A percentile compares a stretch with the other conserved stretches of the same genome.
These are phyloP conservation scores for Cettia cetti DNA, from an alignment of 2,113 vertebrate species.

Conservation along the genomic window DNA sequence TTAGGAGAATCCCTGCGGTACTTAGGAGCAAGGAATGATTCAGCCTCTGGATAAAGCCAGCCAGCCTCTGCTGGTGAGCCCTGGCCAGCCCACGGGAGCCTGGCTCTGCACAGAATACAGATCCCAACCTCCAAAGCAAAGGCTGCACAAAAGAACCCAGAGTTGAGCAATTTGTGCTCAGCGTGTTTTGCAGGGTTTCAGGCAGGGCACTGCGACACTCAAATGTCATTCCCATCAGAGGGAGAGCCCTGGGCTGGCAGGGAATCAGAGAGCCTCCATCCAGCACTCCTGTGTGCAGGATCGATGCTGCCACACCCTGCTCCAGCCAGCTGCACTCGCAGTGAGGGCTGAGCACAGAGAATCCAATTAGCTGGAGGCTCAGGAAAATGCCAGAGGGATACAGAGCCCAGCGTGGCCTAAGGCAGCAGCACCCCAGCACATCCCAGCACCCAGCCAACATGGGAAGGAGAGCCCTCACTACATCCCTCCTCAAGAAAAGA, in stretches of 20 bases:
- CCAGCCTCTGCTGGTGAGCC: not conserved
- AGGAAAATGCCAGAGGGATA: not conserved
- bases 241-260: not conserved
- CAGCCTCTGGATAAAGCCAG: not conserved
- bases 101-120: rapidly evolving
- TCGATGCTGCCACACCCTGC: not conserved
- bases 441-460: not conserved
- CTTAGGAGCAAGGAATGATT: not conserved
- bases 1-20: not conserved
- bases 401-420: not conserved
- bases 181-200: not conserved
- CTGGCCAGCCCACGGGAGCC: not conserved
- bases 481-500: not conserved
- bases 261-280: not conserved
- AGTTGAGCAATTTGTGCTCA: not conserved
- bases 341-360: not conserved
- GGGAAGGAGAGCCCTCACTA: not conserved
- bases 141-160: not conserved
- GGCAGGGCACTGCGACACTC: not conserved
- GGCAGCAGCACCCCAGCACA: not conserved
- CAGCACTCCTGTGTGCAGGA: not conserved
- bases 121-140: not conserved
- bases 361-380: not conserved
- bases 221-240: not conserved
- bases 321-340: not conserved